Percentiles rank a stretch among this genome's conserved stretches.
phyloP scores from a whole-genome alignment of 2,888 invertebrate genomes.

The Crocallis elinguaria region DNA sequence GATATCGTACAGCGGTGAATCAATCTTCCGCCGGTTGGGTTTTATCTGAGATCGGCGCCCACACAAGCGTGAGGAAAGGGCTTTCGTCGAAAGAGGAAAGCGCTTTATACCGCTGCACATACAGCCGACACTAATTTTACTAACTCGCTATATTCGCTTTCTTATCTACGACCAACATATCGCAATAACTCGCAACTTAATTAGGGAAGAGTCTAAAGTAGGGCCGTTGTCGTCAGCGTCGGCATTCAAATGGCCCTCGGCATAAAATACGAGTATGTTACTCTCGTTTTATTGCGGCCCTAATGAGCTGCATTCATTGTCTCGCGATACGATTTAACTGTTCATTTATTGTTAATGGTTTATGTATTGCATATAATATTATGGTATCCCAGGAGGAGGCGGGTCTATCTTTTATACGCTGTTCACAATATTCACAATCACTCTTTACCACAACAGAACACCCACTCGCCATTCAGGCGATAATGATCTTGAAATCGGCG shows the following conservation, averaged over 20 bases:
- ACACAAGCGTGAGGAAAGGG: slow-evolving; percentile 56
- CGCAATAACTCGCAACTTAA: slow-evolving; percentile 65
- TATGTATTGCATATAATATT: slow-evolving; percentile 57
- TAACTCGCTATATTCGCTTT: slow-evolving; percentile 44
- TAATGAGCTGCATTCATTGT: slow-evolving; percentile 74
- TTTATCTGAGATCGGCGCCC: slow-evolving; percentile 73
- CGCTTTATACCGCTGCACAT: slow-evolving; percentile 34
- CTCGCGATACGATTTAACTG: slow-evolving; percentile 66
- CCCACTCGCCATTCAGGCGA: slow-evolving; percentile 66
- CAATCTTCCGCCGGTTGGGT: slow-evolving; percentile 70
- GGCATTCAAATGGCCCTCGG: slow-evolving; percentile 62
- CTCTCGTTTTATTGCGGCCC: slow-evolving; percentile 63
- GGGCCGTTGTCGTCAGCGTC: slow-evolving; percentile 55
- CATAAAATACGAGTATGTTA: slow-evolving; percentile 46
- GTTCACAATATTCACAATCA: slow-evolving; percentile 73
- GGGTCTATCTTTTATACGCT: slow-evolving; percentile 54
- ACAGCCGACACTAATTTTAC: slow-evolving; percentile 11
- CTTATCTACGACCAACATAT: slow-evolving; percentile 44
- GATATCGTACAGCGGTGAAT: slow-evolving; percentile 75
- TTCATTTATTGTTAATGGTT: slow-evolving; percentile 63
- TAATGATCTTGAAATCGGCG: slow-evolving; percentile 78
- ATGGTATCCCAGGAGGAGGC: slow-evolving; percentile 47
- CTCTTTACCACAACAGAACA: slow-evolving; percentile 54
- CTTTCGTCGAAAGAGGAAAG: slow-evolving; percentile 56
- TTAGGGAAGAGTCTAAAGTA: slow-evolving; percentile 63